Percentiles rank a stretch among this genome's conserved stretches.
These are phyloP conservation scores for Neosilurus mollespiculum DNA, from an alignment of 2,797 vertebrate species.

Conservation along the genomic window DNA sequence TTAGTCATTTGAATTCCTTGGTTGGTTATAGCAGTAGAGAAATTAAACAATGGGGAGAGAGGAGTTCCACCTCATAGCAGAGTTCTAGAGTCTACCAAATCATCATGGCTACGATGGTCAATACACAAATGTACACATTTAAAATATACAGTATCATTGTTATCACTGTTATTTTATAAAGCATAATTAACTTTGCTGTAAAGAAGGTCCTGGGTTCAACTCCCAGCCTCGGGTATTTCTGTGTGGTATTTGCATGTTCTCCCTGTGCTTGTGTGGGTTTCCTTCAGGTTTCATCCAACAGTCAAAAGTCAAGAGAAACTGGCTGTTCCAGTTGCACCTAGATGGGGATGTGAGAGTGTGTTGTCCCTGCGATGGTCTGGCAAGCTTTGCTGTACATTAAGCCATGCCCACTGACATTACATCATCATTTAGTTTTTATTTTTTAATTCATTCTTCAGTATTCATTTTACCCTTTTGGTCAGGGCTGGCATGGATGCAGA, in stretches of 20 bases:
- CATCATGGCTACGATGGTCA: not conserved
- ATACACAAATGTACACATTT: not conserved
- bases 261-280: too few species aligned
- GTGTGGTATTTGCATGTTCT: too few species aligned
- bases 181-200: not conserved
- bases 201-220: not conserved
- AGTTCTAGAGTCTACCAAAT: not conserved
- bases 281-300: too few species aligned
- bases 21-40: not conserved
- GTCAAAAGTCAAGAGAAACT: too few species aligned
- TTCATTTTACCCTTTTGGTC: not conserved
- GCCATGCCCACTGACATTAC: not conserved
- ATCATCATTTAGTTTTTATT: not conserved
- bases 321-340: too few species aligned
- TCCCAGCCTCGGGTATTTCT: too few species aligned
- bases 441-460: conserved; percentile 6
- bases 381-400: not conserved
- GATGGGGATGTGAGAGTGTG: too few species aligned
- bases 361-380: too few species aligned
- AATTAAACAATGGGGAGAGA: not conserved
- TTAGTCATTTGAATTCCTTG: not conserved
- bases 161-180: not conserved
- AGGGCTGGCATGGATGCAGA: not conserved
- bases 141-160: not conserved
- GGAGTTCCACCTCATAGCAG: not conserved